A percentile compares a stretch with the other conserved stretches of the same genome.
These are phyloP conservation scores for Nomada flava DNA, from an alignment of 2,888 invertebrate species.

Conservation along the genomic window DNA sequence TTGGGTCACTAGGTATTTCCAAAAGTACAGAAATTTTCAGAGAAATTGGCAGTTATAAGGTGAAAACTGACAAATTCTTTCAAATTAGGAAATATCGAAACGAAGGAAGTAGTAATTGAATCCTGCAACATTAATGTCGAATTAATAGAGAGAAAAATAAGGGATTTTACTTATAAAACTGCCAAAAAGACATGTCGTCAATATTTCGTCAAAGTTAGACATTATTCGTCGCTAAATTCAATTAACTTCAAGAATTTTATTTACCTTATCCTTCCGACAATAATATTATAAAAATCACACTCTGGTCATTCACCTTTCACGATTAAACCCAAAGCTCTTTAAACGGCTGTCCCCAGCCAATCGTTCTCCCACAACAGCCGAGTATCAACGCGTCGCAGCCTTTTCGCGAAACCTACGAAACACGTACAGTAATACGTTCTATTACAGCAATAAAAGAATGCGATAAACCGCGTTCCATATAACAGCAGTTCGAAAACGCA, in stretches of 20 bases:
- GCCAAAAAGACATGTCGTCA: too few species aligned
- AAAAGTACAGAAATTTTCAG: too few species aligned
- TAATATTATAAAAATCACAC: neutral
- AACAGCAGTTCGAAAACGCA: slow-evolving; percentile 27
- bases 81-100: too few species aligned
- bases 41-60: too few species aligned
- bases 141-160: too few species aligned
- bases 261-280: neutral
- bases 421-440: slow-evolving; percentile 44
- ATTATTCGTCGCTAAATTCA: too few species aligned
- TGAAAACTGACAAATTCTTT: too few species aligned
- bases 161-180: too few species aligned
- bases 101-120: too few species aligned
- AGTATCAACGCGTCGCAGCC: neutral
- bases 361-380: slow-evolving; percentile 4
- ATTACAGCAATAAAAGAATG: slow-evolving; percentile 50
- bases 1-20: too few species aligned
- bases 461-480: slow-evolving; percentile 39
- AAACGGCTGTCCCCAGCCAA: neutral
- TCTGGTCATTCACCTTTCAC: neutral
- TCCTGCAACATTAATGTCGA: too few species aligned
- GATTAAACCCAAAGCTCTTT: slow-evolving; percentile 24
- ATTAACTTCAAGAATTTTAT: neutral
- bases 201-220: too few species aligned
- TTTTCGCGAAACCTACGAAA: slow-evolving; percentile 16